Conservation (phyloP, 2,888 invertebrate species). For the Nysson spinosus region DNA sequence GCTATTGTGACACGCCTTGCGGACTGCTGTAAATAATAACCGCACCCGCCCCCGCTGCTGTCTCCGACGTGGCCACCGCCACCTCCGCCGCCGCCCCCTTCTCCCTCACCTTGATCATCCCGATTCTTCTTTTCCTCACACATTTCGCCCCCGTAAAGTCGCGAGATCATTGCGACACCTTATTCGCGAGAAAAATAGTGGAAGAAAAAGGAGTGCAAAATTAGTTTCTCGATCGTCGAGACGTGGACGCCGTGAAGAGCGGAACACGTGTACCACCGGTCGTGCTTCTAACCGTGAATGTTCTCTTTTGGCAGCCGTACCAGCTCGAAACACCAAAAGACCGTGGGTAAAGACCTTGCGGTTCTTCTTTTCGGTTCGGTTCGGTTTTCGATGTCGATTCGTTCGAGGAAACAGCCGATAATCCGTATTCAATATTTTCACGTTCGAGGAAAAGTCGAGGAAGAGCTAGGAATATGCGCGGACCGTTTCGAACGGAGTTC, state of each 20-base stretch:
- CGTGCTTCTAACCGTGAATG: slow-evolving; percentile 5
- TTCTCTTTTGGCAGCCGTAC: neutral
- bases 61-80: too few relatives aligned
- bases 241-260: neutral
- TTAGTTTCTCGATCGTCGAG: neutral
- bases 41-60: slow-evolving; percentile 51
- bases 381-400: too few relatives aligned
- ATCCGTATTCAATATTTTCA: too few relatives aligned
- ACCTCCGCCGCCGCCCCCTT: slow-evolving; percentile 23
- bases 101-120: slow-evolving; percentile 34
- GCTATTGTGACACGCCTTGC: slow-evolving; percentile 75
- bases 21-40: slow-evolving; percentile 74
- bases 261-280: slow-evolving; percentile 7
- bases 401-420: too few relatives aligned
- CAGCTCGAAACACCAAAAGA: neutral
- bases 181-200: too few relatives aligned
- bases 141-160: neutral
- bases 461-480: too few relatives aligned
- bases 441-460: too few relatives aligned
- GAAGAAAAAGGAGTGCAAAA: too few relatives aligned
- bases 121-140: slow-evolving; percentile 10
- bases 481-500: too few relatives aligned
- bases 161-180: neutral
- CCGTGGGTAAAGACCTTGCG: slow-evolving; percentile 14
- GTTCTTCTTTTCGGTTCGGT: too few relatives aligned